A percentile compares a stretch with the other conserved stretches of the same genome.
These are phyloP conservation scores for Callyntrura sp. DNA, from an alignment of 2,888 invertebrate genomes.

Conservation along the genomic window DNA sequence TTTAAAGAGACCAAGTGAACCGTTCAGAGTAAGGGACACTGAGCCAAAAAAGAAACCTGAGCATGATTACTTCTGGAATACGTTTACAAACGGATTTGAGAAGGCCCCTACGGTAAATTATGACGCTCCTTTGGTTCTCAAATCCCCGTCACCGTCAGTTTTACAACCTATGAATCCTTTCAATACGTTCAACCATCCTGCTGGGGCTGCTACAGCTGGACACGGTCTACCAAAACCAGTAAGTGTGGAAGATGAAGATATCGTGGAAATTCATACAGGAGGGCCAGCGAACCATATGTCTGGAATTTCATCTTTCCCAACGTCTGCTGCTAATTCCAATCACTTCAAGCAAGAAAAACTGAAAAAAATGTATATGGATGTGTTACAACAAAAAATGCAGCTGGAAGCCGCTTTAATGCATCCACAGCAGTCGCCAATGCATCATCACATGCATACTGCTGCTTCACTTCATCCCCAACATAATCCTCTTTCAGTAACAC, in stretches of 20 bases:
- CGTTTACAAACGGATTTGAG: conserved; percentile 42
- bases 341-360: conserved; percentile 66
- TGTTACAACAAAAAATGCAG: conserved; percentile 82
- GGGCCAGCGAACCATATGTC: conserved; percentile 20
- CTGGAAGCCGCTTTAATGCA: conserved; percentile 77
- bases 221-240: conserved; percentile 19
- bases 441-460: not conserved
- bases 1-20: conserved; percentile 81
- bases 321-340: not conserved
- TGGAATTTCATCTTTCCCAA: conserved; percentile 22
- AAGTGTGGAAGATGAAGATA: conserved; percentile 79
- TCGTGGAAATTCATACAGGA: conserved; percentile 83
- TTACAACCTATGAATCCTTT: conserved; percentile 55
- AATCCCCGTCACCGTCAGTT: conserved; percentile 50
- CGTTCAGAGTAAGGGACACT: conserved; percentile 67
- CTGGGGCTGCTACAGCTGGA: not conserved
- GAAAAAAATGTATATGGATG: conserved; percentile 83
- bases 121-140: conserved; percentile 54
- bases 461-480: conserved; percentile 61
- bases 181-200: conserved; percentile 26
- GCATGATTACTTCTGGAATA: conserved; percentile 80
- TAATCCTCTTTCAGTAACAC: conserved; percentile 5
- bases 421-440: not conserved
- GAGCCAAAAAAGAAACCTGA: conserved; percentile 78
- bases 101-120: conserved; percentile 10